Base-by-base conservation (phyloP, 2,113 vertebrate species). In the Tupaia tana region DNA sequence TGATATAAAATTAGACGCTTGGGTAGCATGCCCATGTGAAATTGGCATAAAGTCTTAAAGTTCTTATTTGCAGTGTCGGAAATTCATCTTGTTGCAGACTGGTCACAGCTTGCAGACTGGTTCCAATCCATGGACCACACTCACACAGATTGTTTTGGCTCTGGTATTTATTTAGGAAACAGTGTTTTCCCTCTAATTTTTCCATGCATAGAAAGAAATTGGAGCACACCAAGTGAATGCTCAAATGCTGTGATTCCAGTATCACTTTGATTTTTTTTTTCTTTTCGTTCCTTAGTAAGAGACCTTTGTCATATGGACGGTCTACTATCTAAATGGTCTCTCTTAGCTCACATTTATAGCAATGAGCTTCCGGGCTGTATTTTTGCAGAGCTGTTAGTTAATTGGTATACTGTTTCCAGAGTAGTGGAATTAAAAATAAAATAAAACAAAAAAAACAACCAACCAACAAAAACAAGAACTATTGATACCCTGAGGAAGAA, bases 91-190 rank as follows among this genome's bases (percentile, higher is more conserved):
- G 6, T 25, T 56, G 27, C 18, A 9, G 19, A 22, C 31, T 27
- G 1, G 29, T 71, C 27, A 27, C 0, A 2, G 3, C 67, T 61
- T n/a, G 0, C 16, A 63, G 34, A 78, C 24, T 7, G 43, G 58
- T 1, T 1, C 2, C 11, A 9, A 7, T 16, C 15, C 7, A 2
- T 9, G 4, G 13, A 9, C 31, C 16, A 4, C 3, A 34, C 8
- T 12, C 25, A 13, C 1, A 15, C 54, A 14, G 12, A 71, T 20
- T 58, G 7, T 43, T 70, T 24, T 70, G 34, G 0, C 16, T 89
- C 15, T 75, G 2, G 19, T 64, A 6, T 89, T 75, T 91, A 13
- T 64, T 71, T 31, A 4, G 0, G 25, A 34, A 9, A 59, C 7
- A 34, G 34, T n/a, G 6, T 27, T 29, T 94, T 22, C 63, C 43